Conservation (phyloP, 2,797 vertebrate species). For the Characodon lateralis region DNA sequence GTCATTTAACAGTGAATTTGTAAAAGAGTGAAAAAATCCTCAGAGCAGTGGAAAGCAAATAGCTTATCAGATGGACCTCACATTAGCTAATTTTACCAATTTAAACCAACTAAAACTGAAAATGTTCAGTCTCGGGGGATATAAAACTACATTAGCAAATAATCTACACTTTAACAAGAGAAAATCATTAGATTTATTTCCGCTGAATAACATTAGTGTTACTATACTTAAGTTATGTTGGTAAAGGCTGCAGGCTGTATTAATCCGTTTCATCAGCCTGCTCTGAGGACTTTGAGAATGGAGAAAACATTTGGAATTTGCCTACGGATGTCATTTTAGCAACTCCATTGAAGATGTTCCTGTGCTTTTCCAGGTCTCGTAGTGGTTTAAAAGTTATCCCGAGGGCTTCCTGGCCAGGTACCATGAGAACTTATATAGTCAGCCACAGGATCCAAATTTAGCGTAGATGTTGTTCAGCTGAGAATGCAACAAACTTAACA, state of each 20-base stretch:
- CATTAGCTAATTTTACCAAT: not conserved
- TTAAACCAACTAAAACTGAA: not conserved
- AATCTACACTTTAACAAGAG: not conserved
- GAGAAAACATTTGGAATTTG: not conserved
- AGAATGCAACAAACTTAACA: not conserved
- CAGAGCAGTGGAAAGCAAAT: not conserved
- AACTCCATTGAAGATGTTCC: not conserved
- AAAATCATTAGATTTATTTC: not conserved
- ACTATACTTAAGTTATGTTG: not conserved
- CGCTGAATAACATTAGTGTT: not conserved
- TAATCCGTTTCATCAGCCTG: not conserved
- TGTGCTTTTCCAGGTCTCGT: not conserved
- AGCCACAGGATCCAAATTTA: too few relatives aligned
- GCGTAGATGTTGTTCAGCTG: not conserved
- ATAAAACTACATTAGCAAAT: not conserved
- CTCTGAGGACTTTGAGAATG: not conserved
- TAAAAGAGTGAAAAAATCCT: not conserved
- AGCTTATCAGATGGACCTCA: not conserved
- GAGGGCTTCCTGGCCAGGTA: not conserved
- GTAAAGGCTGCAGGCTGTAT: not conserved
- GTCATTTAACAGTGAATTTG: not conserved
- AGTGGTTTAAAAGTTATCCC: not conserved
- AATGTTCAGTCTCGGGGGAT: not conserved
- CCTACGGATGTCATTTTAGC: not conserved
- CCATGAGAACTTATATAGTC: not conserved